Base-by-base conservation (phyloP, 2,888 invertebrate genomes). In the Acanthosoma haemorrhoidale region DNA sequence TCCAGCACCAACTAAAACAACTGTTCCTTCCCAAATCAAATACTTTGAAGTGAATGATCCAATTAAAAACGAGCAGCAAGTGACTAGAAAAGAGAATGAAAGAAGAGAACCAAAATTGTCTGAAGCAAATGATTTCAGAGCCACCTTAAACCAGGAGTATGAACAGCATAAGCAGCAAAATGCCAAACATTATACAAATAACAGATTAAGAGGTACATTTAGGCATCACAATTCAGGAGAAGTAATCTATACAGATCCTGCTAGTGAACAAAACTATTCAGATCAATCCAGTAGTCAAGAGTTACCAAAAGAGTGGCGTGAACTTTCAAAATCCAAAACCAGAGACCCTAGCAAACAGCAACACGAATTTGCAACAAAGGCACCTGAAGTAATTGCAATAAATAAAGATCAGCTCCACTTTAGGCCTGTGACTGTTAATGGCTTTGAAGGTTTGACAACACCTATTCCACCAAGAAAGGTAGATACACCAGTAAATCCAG, bases 151-250 rank as follows among this genome's bases (percentile, higher is more conserved):
- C 21, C n/a, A n/a, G n/a, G n/a, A n/a, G n/a, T n/a, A n/a, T n/a
- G 25, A 51, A 51, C 25, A 25, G n/a, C 51, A 2, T 9, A 51
- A n/a, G 29, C 51, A 51, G 3, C n/a, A 51, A n/a, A 25, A 1
- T 0, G 4, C 4, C 6, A 51, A 51, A 2, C 51, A 51, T n/a
- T 21, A 51, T 25, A 25, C 21, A 25, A 25, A 21, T n/a, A 51
- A 21, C 25, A 51, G 51, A 29, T 51, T 25, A 51, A 51, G 51
- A 29, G 51, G 51, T 25, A 25, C 51, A 13, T 21, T 51, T 11
- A 51, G 51, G 29, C 51, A 51, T 25, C 51, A 51, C 29, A 51
- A 51, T 51, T 51, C 51, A 13, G 51, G 51, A n/a, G 51, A 51
- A 25, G 29, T 51, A 6, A n/a, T 25, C 6, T 51, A 51, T 25